These are phyloP conservation scores for Bradypus variegatus DNA, from an alignment of 2,797 vertebrate genomes.

Conservation along the genomic window DNA sequence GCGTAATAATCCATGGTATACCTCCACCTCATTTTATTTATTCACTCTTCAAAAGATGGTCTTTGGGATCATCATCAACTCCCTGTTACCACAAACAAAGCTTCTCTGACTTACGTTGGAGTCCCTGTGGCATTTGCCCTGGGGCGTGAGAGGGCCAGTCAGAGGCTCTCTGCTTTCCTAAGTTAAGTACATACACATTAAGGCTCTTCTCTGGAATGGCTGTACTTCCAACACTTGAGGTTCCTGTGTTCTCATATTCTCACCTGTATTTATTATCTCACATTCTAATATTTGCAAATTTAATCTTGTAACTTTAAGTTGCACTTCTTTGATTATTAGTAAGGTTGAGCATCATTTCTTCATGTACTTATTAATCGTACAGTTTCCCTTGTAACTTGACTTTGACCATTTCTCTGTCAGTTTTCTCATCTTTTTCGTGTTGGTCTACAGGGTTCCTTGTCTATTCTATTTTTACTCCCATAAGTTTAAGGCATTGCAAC, in stretches of 20 bases:
- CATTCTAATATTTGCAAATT: background rate
- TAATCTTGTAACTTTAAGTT: background rate
- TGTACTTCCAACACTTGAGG: too few species aligned
- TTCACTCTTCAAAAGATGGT: background rate
- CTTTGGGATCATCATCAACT: background rate
- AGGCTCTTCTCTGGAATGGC: background rate
- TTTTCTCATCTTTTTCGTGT: background rate
- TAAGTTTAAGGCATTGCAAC: background rate
- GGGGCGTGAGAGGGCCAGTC: background rate
- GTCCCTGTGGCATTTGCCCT: background rate
- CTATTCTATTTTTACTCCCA: background rate
- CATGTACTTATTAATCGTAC: background rate
- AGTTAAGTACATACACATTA: background rate
- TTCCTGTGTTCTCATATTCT: background rate
- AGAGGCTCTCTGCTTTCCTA: background rate
- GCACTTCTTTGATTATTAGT: background rate
- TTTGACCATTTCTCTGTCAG: background rate
- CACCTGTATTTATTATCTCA: background rate
- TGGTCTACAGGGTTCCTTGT: background rate
- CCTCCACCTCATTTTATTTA: background rate
- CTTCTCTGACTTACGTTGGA: background rate
- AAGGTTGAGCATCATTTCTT: background rate
- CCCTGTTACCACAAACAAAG: background rate
- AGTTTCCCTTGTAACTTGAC: background rate
- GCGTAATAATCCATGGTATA: background rate